A percentile compares a stretch with the other conserved stretches of the same genome.
These are phyloP conservation scores for Drosophila rhopaloa DNA, from an alignment of 1,140 invertebrate genomes.

Conservation along the genomic window DNA sequence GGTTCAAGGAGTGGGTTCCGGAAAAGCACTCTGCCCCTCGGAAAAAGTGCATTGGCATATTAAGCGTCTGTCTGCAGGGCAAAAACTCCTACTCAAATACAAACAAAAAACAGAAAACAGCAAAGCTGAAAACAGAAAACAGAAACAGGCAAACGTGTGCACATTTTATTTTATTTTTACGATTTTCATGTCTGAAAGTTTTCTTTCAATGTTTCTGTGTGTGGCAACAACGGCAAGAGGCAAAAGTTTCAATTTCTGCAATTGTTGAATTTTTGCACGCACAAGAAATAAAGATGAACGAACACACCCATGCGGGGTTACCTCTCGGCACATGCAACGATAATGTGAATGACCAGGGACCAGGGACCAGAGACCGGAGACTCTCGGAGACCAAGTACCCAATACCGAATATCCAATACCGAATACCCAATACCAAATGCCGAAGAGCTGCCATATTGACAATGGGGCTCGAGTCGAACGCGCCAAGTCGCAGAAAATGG, in stretches of 20 bases:
- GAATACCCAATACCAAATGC: background rate
- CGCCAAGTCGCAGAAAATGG: constrained; percentile 15
- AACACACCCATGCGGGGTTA: constrained; percentile 31
- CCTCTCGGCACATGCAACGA: constrained; percentile 50
- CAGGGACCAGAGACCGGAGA: constrained; percentile 18
- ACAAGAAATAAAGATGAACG: constrained; percentile 77
- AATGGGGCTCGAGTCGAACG: constrained; percentile 12
- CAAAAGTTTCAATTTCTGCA: constrained; percentile 80
- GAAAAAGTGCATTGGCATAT: constrained; percentile 71
- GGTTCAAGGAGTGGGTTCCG: background rate
- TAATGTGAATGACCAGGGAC: constrained; percentile 72
- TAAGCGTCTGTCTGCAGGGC: constrained; percentile 56
- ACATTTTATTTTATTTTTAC: constrained; percentile 75
- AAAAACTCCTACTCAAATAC: constrained; percentile 22
- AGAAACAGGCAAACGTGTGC: constrained; percentile 55
- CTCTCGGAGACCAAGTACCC: background rate
- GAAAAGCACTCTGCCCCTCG: background rate
- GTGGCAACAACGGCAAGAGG: constrained; percentile 40
- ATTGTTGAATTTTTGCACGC: constrained; percentile 81
- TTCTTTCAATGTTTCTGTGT: constrained; percentile 44
- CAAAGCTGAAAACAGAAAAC: constrained; percentile 16
- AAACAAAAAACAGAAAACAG: constrained; percentile 10
- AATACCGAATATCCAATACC: background rate
- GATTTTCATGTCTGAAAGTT: constrained; percentile 51
- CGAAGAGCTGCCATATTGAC: constrained; percentile 31